These are phyloP conservation scores for Rhopalosiphum maidis DNA, from an alignment of 1,140 invertebrate genomes.

Conservation along the genomic window DNA sequence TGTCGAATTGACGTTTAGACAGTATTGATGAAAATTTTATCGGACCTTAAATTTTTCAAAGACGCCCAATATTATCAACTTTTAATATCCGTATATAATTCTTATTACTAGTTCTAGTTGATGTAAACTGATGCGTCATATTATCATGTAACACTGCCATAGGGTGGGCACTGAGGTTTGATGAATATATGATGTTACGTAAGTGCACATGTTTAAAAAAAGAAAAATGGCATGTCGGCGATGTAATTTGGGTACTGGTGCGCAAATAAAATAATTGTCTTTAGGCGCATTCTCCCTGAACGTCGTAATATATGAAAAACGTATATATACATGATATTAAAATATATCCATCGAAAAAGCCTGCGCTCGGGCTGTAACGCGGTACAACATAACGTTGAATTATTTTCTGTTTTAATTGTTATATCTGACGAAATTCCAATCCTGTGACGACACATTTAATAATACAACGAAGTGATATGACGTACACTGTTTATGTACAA, in stretches of 20 bases:
- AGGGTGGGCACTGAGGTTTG: no score
- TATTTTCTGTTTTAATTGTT: not conserved
- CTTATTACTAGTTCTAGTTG: not conserved
- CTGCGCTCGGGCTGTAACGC: not conserved
- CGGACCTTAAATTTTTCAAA: not conserved
- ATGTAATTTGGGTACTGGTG: not conserved
- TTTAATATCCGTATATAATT: not conserved
- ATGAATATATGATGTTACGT: not conserved
- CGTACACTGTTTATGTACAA: not conserved
- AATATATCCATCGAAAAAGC: not conserved
- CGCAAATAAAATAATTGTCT: not conserved
- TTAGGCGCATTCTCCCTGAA: not conserved
- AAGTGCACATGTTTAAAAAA: not conserved
- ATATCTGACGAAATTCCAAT: not conserved
- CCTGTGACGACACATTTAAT: not conserved
- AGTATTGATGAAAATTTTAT: no score
- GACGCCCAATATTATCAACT: not conserved
- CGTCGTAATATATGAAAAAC: not conserved
- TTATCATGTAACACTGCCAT: not conserved
- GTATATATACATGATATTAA: not conserved
- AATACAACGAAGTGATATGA: not conserved
- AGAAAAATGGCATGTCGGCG: not conserved
- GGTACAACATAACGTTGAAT: not conserved
- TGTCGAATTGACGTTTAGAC: no score
- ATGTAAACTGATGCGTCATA: not conserved